Evolutionary conservation across 1,140 invertebrate species (phyloP), one percentile per base, ranked within the genome.

Genomic region (Anastrepha obliqua): DNA sequence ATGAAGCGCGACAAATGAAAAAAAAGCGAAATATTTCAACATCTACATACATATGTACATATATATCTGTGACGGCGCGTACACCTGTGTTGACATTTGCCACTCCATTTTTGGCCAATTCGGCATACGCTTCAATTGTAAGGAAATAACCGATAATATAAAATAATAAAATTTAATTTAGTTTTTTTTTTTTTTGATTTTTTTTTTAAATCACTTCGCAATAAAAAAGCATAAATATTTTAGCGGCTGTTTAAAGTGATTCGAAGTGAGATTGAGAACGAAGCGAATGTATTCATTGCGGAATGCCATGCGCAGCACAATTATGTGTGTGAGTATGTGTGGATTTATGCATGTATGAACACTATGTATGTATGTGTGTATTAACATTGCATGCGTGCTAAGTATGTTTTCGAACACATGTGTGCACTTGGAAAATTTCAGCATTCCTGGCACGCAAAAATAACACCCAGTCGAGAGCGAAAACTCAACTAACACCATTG

Each of bases 371-470:
- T 55, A 3, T 55, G 51, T 55, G 0, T 42, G 6, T 70, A 11
- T 51, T 0, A 17, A 6, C 15, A 74, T 74, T 8, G 44, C 13
- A 74, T 74, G 42, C 70, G 39, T 17, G 39, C 15, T n/a, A 74
- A 13, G 70, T 74, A 74, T 44, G 70, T 74, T 74, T 74, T 47
- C 39, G 44, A 74, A 47, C 70, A 74, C 70, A 74, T 74, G 70
- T 74, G 70, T 47, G 42, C 44, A 47, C 70, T 74, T 74, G 70
- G 70, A 47, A 44, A 74, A 74, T 74, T 74, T 74, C 70, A 74
- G 17, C 70, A 74, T 74, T 74, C 70, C 70, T 44, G 15, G 44
- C 70, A 74, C 70, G 70, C 70, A 74, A 74, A 62, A 74, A 74
- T 74, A 47, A 74, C 70, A 44, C 70, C 70, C 44, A 74, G 44